Evolutionary conservation across 2,888 invertebrate species (phyloP).

Genomic region (Rambutsinella grinnellia): DNA sequence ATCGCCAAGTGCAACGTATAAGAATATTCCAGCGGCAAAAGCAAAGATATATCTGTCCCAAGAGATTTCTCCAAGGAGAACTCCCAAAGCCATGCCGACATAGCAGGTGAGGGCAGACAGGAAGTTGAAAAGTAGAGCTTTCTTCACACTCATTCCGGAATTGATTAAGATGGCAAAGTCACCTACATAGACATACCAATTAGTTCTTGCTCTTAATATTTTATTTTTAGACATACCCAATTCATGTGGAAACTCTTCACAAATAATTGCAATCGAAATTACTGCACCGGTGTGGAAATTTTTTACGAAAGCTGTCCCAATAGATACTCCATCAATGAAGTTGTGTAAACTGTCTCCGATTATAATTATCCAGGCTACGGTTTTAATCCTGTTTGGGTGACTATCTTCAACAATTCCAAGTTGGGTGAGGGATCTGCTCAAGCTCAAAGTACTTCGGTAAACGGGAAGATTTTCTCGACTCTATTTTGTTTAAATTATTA

Average conservation of each 20-base stretch:
- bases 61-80: constrained; percentile 71
- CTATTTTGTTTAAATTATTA: too few species aligned
- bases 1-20: constrained; percentile 75
- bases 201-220: neutral
- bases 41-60: constrained; percentile 73
- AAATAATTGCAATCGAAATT: constrained; percentile 74
- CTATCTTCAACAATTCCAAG: constrained; percentile 21
- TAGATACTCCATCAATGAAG: constrained; percentile 73
- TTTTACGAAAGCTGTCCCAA: constrained; percentile 75
- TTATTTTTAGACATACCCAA: constrained; percentile 69
- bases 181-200: constrained; percentile 68
- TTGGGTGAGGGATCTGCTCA: constrained; percentile 51
- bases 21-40: constrained; percentile 75
- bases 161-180: constrained; percentile 76
- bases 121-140: constrained; percentile 74
- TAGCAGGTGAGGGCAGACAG: constrained; percentile 74
- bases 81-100: constrained; percentile 73
- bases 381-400: too few species aligned
- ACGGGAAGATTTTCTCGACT: constrained; percentile 51
- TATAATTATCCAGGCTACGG: constrained; percentile 74
- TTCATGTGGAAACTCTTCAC: constrained; percentile 77
- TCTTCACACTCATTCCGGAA: constrained; percentile 73
- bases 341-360: constrained; percentile 75
- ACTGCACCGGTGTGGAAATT: constrained; percentile 72
- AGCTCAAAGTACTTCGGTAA: constrained; percentile 63